Evolutionary conservation across 2,113 vertebrate genomes (phyloP), one percentile per base, ranked within the genome.

Genomic region (Leucoraja erinaceus): DNA sequence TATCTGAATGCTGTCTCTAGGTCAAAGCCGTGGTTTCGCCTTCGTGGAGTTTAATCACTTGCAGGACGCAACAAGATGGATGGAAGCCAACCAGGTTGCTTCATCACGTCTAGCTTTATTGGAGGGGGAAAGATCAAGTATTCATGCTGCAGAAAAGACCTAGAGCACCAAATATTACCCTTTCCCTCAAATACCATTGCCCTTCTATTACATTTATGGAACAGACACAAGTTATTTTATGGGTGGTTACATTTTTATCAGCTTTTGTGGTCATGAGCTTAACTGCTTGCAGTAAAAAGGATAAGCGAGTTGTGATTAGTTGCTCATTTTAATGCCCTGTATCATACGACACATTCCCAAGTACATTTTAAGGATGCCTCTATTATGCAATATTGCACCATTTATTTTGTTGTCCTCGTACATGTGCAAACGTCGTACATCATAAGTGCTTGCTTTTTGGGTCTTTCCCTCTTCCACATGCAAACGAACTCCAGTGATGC

Each of bases 31-130:
- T 98, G 98, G 99, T 98, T 99, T 97, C 98, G 98, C 98, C 99
- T 99, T 98, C 99, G 98, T 99, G 99, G 98, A 99, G 97, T 99
- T 99, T 99, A 99, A 98, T 98, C 98, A 99, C 98, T 98, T 99
- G 98, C 98, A 99, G 98, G 99, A 99, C 98, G 99, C 99, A 97
- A 98, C 99, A 98, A 97, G 98, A 99, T 99, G 99, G 98, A 99
- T 99, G 99, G 98, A 99, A 97, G 98, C 99, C 98, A 99, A 99
- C 97, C 98, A 99, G 99, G 99, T 99, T 98, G 98, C 99, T 93
- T 93, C 84, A 86, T 78, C 63, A 84, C 33, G 79, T 70, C 79
- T 84, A 91, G 90, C 70, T 91, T 91, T 91, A 70, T 91, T 91
- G 90, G 8, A 72, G 18, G 63, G 68, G 68, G 68, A 91, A 91